Evolutionary conservation across 2,888 invertebrate genomes (phyloP).

Genomic region (Amphipoea oculea): DNA sequence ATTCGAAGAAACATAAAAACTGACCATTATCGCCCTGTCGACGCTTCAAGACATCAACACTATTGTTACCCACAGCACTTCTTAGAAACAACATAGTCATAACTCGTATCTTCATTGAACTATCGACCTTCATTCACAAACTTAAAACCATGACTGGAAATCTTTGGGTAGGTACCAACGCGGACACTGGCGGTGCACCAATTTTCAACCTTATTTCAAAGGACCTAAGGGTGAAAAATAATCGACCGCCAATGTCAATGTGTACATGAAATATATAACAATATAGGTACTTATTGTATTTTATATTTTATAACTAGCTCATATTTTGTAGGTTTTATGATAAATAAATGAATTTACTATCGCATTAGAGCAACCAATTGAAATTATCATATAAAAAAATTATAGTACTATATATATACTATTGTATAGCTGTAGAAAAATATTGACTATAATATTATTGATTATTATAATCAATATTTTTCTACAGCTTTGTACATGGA

Average conservation of each 20-base stretch:
- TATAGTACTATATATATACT: no score
- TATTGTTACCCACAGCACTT: conserved; percentile 41
- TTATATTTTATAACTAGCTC: no score
- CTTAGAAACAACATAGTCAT: conserved; percentile 36
- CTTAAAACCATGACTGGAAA: neutral
- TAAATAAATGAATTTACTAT: neutral
- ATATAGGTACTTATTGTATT: neutral
- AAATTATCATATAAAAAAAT: neutral
- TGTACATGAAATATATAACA: neutral
- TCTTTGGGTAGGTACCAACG: neutral
- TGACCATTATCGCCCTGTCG: conserved; percentile 17
- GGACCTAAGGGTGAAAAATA: no score
- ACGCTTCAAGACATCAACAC: conserved; percentile 40
- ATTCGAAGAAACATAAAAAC: conserved; percentile 52
- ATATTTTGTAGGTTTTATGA: neutral
- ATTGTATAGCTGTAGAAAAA: no score
- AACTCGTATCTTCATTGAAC: conserved; percentile 34
- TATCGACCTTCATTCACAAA: conserved; percentile 20
- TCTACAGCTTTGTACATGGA: neutral
- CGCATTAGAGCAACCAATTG: no score
- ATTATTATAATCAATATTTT: neutral
- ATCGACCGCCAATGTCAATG: no score
- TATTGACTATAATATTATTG: no score
- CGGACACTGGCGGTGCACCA: neutral
- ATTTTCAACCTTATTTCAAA: neutral